phyloP scores from a whole-genome alignment of 2,888 invertebrate genomes.

The Hirtodrosophila trivittata region DNA sequence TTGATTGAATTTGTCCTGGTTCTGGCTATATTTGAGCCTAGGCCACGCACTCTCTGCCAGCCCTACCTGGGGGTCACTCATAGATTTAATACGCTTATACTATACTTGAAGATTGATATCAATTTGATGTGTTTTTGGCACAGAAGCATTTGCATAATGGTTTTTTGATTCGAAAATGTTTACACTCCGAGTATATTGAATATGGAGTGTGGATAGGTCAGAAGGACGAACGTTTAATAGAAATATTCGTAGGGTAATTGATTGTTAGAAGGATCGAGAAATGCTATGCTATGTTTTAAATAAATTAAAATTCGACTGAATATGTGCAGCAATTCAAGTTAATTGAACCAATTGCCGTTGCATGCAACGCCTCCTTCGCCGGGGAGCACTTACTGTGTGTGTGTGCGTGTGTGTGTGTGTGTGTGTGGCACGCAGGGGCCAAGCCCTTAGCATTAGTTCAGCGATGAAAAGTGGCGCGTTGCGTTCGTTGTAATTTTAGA shows the following conservation, averaged over 20 bases:
- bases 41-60: not conserved
- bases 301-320: not conserved
- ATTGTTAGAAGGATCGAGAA: not conserved
- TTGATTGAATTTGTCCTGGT: slow-evolving; percentile 75
- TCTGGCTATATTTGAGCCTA: slow-evolving; percentile 19
- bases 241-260: no score
- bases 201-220: not conserved
- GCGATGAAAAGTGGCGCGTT: slow-evolving; percentile 31
- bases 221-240: no score
- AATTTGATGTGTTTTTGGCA: slow-evolving; percentile 67
- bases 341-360: slow-evolving; percentile 50
- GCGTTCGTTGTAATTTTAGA: slow-evolving; percentile 62
- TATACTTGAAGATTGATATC: slow-evolving; percentile 64
- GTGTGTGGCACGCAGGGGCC: slow-evolving; percentile 14
- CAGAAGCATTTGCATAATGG: slow-evolving; percentile 64
- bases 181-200: slow-evolving; percentile 1
- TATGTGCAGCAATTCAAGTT: slow-evolving; percentile 50
- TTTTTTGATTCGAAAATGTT: slow-evolving; percentile 62
- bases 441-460: slow-evolving; percentile 15
- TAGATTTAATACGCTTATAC: slow-evolving; percentile 54
- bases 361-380: not conserved
- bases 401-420: no score
- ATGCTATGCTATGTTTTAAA: not conserved
- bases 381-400: no score
- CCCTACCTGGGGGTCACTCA: slow-evolving; percentile 10